Conservation (phyloP, 2,797 vertebrate genomes). For the Rhinogobio ventralis region DNA sequence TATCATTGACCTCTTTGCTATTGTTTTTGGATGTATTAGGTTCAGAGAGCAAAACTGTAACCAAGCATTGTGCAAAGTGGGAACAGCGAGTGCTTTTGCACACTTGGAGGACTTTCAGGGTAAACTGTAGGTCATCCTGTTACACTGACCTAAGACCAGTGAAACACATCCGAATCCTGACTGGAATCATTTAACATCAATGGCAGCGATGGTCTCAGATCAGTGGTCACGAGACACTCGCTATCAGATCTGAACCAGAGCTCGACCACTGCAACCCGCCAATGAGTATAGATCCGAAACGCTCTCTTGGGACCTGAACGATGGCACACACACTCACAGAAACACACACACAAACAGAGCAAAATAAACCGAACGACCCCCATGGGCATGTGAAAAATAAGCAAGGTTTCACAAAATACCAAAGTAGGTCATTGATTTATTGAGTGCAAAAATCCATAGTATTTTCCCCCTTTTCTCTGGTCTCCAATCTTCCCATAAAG, state of each 20-base stretch:
- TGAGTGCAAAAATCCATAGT: conserved; percentile 53
- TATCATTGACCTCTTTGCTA: not conserved
- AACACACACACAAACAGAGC: conserved; percentile 56
- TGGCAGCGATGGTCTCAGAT: conserved; percentile 4
- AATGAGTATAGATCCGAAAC: conserved; percentile 27
- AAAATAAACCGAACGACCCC: conserved; percentile 52
- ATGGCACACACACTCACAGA: conserved; percentile 37
- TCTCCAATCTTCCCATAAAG: conserved; percentile 49
- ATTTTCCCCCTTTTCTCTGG: conserved; percentile 33
- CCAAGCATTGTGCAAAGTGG: conserved; percentile 1
- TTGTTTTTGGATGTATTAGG: not conserved
- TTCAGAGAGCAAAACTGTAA: conserved; percentile 13
- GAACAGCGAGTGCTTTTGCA: not conserved
- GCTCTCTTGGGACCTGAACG: conserved; percentile 27
- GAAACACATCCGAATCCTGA: not conserved
- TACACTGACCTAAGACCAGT: conserved; percentile 26
- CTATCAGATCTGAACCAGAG: conserved; percentile 30
- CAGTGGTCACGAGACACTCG: conserved; percentile 18
- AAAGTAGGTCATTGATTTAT: conserved; percentile 59
- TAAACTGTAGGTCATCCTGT: conserved; percentile 8
- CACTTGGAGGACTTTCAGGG: not conserved
- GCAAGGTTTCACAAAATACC: conserved; percentile 51
- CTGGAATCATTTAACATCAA: not conserved
- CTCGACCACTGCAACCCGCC: not conserved
- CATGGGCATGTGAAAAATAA: conserved; percentile 36